Base-by-base conservation (phyloP, 2,113 vertebrate species). In the Parotia lawesii region DNA sequence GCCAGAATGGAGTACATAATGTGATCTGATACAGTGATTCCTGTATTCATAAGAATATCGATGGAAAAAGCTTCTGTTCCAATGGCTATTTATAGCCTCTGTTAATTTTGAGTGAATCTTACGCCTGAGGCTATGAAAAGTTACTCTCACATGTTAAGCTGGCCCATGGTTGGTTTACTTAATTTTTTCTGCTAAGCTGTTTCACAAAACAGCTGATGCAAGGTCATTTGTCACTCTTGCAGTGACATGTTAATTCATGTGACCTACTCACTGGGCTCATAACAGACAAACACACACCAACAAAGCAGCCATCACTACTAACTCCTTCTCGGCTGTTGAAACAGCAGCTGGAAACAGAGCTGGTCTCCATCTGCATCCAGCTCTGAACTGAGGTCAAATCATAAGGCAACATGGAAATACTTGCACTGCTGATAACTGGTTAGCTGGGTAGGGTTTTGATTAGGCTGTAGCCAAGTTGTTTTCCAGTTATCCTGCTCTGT, bases 71-170 rank as follows among this genome's bases (percentile, higher is more conserved):
- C 35, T 85, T 85, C 53, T 84, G 37, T 45, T 87, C 47, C 66
- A 54, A 28, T 51, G 72, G 23, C 81, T 94, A 87, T 57, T 91
- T 81, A 77, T 54, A 89, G 27, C 50, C 37, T 75, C 82, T 82
- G 73, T 79, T 89, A 91, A 79, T 79, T 94, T 54, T 82, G 84
- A 92, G 57, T 79, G 58, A 75, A 69, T 89, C 45, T 89, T 66
- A 58, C 0, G 18, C 74, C 58, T 3, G 21, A 65, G 66, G 90
- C 92, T 69, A 42, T 61, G 54, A 79, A 35, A 87, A 82, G 70
- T 82, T 87, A 69, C 62, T 76, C n/a, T 89, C 42, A 82, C 28
- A 74, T 31, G 85, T 71, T 71, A 74, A 72, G 70, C 44, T 93
- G 90, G 65, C 44, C 73, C 53, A 23, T 7, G n/a, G 51, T 47